These are phyloP conservation scores for Galaxias olidus DNA, from an alignment of 2,797 vertebrate species.

Conservation along the genomic window DNA sequence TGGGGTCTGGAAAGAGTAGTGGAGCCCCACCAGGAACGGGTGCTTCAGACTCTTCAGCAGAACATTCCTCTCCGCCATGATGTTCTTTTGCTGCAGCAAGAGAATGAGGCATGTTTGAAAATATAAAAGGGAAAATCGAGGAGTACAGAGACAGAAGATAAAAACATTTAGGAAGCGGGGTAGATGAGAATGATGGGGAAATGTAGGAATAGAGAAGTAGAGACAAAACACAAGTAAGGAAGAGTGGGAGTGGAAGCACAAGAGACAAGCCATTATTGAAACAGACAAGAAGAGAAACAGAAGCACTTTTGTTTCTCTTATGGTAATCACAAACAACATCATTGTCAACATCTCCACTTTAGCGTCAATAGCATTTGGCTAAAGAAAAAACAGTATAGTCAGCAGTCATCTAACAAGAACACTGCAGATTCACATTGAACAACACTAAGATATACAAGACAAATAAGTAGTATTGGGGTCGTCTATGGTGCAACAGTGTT, in stretches of 20 bases:
- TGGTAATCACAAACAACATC: no score
- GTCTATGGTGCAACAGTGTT: no score
- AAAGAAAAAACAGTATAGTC: no score
- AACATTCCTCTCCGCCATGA: slow-evolving; percentile 96
- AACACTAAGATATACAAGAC: no score
- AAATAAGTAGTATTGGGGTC: no score
- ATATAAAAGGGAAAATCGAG: neutral
- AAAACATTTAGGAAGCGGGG: no score
- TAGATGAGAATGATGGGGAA: neutral
- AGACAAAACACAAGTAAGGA: neutral
- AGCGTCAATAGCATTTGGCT: no score
- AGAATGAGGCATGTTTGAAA: no score
- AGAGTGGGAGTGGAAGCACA: neutral
- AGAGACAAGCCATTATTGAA: slow-evolving; percentile 22
- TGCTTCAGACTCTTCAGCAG: slow-evolving; percentile 94
- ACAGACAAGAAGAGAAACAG: slow-evolving; percentile 4
- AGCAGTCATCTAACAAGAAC: no score
- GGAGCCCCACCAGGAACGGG: slow-evolving; percentile 93
- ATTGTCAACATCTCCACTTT: no score
- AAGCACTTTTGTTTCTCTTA: slow-evolving; percentile 1
- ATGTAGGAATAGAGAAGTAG: neutral
- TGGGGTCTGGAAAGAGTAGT: slow-evolving; percentile 94
- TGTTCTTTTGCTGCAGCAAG: slow-evolving; percentile 88
- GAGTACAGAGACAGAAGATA: neutral
- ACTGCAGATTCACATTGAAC: no score